phyloP scores from a whole-genome alignment of 1,140 invertebrate genomes.

The Batillaria attramentaria region DNA sequence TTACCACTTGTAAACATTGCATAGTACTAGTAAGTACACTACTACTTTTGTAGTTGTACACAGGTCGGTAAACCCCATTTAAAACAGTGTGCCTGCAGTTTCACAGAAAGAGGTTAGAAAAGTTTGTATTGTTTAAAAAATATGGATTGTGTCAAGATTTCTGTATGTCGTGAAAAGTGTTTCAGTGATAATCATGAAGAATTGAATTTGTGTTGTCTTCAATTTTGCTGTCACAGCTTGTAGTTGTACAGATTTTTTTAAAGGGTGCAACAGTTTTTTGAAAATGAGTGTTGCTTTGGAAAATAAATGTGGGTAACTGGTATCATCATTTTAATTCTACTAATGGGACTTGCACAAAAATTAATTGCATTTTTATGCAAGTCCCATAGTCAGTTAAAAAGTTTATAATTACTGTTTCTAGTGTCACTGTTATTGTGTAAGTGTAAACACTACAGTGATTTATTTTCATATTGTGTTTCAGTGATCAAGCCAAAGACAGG shows the following conservation, averaged over 20 bases:
- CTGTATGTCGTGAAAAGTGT: too few relatives aligned
- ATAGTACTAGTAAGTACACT: too few relatives aligned
- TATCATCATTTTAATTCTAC: background rate
- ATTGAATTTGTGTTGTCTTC: background rate
- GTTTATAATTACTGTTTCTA: background rate
- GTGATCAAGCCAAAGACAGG: constrained; percentile 47
- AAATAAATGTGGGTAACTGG: background rate
- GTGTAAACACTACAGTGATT: background rate
- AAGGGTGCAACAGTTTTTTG: background rate
- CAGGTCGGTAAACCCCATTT: too few relatives aligned
- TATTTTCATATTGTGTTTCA: constrained; percentile 36
- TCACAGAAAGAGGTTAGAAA: too few relatives aligned
- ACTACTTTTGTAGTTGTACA: too few relatives aligned
- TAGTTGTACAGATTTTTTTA: background rate
- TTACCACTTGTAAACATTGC: too few relatives aligned
- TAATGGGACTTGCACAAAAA: background rate
- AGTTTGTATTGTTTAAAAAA: too few relatives aligned
- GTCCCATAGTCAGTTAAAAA: background rate
- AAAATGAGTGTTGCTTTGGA: too few relatives aligned
- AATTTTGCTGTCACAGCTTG: background rate
- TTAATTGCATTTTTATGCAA: background rate
- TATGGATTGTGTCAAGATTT: too few relatives aligned
- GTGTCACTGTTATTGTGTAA: background rate
- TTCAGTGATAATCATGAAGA: too few relatives aligned
- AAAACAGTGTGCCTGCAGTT: too few relatives aligned